phyloP scores from a whole-genome alignment of 2,797 vertebrate species.

The Crenichthys baileyi region DNA sequence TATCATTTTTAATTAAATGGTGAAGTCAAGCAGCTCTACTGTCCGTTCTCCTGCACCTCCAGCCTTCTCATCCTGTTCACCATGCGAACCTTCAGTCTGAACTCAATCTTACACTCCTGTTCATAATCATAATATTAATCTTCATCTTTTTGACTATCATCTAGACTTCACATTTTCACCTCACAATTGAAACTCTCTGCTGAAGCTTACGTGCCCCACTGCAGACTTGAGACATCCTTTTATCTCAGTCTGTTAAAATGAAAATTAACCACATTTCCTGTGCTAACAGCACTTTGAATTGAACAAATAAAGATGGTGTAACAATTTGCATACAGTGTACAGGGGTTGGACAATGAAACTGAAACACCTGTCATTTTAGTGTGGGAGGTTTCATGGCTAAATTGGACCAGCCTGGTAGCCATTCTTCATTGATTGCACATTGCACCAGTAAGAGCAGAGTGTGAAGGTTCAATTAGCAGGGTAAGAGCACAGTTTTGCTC shows the following conservation, averaged over 20 bases:
- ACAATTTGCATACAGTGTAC: not conserved
- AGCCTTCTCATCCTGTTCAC: not conserved
- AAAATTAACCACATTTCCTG: not conserved
- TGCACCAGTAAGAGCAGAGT: too few species aligned
- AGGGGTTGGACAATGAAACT: too few species aligned
- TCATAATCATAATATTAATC: not conserved
- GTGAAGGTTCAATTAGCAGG: too few species aligned
- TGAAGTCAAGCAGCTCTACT: not conserved
- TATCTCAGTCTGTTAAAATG: not conserved
- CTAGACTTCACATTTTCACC: conserved; percentile 2
- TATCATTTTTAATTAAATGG: not conserved
- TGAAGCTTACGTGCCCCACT: not conserved
- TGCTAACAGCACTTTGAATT: not conserved
- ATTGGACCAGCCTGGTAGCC: too few species aligned
- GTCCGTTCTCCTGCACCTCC: not conserved
- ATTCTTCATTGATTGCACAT: too few species aligned
- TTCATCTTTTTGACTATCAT: not conserved
- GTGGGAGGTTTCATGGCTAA: too few species aligned
- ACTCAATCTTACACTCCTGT: not conserved
- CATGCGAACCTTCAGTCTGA: not conserved
- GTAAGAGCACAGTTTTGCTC: too few species aligned
- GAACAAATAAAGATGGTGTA: not conserved
- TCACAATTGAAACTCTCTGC: conserved; percentile 1
- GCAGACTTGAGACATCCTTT: not conserved
- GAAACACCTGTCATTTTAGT: too few species aligned